These are phyloP conservation scores for Platerodrilus igneus DNA, from an alignment of 2,888 invertebrate species.

Conservation along the genomic window DNA sequence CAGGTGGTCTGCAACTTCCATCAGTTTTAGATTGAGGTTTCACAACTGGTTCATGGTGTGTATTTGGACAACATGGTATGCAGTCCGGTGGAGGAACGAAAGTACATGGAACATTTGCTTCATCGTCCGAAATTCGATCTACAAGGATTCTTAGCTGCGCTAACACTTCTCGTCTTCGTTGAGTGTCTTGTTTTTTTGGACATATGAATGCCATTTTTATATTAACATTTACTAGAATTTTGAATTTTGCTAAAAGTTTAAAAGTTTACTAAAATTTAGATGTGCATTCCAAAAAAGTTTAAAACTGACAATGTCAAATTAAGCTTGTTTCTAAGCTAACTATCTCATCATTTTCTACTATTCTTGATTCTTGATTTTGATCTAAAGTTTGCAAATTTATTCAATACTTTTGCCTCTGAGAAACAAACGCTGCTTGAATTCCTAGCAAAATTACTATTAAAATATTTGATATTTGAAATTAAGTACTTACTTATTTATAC, in stretches of 20 bases:
- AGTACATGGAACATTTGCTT: neutral
- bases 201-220: constrained; percentile 35
- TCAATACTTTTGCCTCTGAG: no score
- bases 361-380: no score
- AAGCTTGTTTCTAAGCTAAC: no score
- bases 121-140: constrained; percentile 2
- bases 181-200: constrained; percentile 17
- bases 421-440: no score
- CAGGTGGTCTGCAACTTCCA: constrained; percentile 13
- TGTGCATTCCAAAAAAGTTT: constrained; percentile 6
- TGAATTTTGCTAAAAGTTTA: constrained; percentile 9
- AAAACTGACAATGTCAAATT: neutral
- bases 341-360: no score
- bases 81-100: constrained; percentile 2
- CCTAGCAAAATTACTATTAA: no score
- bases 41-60: constrained; percentile 2
- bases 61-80: constrained; percentile 14
- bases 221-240: constrained; percentile 4
- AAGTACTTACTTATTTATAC: no score
- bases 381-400: no score
- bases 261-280: no score
- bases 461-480: no score
- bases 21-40: neutral
- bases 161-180: constrained; percentile 7
- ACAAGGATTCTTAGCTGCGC: constrained; percentile 6